These are phyloP conservation scores for Ophioninae sp. DNA, from an alignment of 2,888 invertebrate species.

Conservation along the genomic window DNA sequence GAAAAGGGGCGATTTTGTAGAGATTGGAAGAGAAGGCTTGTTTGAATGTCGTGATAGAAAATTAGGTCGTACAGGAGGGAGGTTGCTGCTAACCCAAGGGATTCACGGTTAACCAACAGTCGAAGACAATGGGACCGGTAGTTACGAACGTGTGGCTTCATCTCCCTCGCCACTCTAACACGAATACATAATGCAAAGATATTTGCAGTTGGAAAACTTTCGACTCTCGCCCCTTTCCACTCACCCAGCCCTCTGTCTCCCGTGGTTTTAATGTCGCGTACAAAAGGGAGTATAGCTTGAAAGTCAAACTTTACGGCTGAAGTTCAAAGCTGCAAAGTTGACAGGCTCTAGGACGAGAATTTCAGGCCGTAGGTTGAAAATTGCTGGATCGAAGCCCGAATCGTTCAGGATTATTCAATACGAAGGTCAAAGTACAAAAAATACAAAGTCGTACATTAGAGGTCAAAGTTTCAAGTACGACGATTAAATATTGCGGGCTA, in stretches of 20 bases:
- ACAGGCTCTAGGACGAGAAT: background rate
- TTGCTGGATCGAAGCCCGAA: background rate
- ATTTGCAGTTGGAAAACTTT: conserved; percentile 62
- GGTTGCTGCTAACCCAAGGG: conserved; percentile 55
- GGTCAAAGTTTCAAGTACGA: background rate
- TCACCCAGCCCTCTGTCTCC: background rate
- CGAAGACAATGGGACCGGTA: conserved; percentile 58
- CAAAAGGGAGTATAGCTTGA: conserved; percentile 5
- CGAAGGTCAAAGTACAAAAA: background rate
- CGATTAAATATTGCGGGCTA: background rate
- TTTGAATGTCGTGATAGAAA: conserved; percentile 48
- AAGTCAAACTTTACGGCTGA: background rate
- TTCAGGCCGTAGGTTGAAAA: background rate
- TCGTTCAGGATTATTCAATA: background rate
- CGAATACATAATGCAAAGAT: conserved; percentile 62
- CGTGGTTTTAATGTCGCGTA: conserved; percentile 18
- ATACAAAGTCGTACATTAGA: background rate
- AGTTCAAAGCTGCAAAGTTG: background rate
- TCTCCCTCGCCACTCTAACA: conserved; percentile 32
- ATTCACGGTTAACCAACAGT: conserved; percentile 64
- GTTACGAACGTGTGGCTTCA: conserved; percentile 52
- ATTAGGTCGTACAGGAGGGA: conserved; percentile 59
- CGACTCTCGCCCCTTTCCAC: conserved; percentile 39
- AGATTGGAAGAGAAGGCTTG: conserved; percentile 21
- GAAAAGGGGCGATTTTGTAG: conserved; percentile 9